phyloP scores from a whole-genome alignment of 2,113 vertebrate species.

The Pachypanchax playfairii region DNA sequence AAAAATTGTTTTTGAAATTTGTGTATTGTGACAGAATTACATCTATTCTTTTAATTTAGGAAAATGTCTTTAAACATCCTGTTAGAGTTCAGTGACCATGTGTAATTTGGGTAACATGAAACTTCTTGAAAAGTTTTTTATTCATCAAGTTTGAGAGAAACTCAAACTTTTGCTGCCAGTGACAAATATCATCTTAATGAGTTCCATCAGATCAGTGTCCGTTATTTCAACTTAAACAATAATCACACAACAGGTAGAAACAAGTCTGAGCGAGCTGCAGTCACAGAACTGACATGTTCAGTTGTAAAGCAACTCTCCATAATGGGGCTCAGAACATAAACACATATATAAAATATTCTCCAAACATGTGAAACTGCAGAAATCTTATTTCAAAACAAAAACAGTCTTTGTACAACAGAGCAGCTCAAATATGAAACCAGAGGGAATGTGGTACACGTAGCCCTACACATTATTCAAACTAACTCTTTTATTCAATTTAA shows the following conservation, averaged over 20 bases:
- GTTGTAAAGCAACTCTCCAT: constrained; percentile 1
- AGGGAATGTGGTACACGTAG: constrained; percentile 13
- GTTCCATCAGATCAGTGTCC: neutral
- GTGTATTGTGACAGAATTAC: no score
- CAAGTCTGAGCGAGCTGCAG: neutral
- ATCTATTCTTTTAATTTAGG: no score
- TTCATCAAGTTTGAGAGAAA: constrained; percentile 34
- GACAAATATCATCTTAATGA: constrained; percentile 10
- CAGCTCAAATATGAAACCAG: constrained; percentile 14
- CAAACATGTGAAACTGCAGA: neutral
- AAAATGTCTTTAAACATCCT: no score
- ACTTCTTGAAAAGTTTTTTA: constrained; percentile 39
- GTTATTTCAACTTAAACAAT: neutral
- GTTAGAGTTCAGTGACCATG: no score
- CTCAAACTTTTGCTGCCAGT: constrained; percentile 11
- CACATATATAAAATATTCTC: constrained; percentile 5
- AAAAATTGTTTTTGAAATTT: no score
- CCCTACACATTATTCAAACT: no score
- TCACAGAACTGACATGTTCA: neutral
- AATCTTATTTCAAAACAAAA: neutral
- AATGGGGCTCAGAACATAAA: constrained; percentile 24
- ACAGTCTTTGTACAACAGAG: neutral
- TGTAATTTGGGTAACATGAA: neutral
- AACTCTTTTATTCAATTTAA: no score
- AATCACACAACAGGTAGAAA: constrained; percentile 15